phyloP scores from a whole-genome alignment of 1,140 invertebrate species.

The Bombus cullumanus region DNA sequence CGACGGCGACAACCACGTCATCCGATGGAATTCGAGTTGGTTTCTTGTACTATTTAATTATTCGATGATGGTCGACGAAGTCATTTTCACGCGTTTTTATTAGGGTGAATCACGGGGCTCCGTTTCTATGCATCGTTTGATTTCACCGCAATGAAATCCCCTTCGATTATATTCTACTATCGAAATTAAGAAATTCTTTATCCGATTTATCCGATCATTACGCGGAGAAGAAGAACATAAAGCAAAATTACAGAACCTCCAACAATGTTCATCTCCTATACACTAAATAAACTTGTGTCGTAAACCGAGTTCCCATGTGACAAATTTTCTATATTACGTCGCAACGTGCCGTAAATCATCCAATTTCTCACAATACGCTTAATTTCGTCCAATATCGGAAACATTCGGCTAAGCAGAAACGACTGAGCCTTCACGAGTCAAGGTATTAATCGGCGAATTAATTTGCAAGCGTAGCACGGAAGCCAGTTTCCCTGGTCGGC shows the following conservation, averaged over 20 bases:
- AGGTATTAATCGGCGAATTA: constrained; percentile 21
- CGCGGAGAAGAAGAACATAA: too few species aligned
- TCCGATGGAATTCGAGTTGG: too few species aligned
- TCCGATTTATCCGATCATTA: too few species aligned
- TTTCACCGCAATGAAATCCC: too few species aligned
- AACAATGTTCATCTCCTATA: background rate
- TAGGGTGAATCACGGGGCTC: too few species aligned
- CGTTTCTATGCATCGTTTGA: too few species aligned
- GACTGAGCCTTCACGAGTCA: background rate
- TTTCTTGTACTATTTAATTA: too few species aligned
- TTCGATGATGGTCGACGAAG: too few species aligned
- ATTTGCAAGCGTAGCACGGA: constrained; percentile 2
- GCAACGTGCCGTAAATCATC: background rate
- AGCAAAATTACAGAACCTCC: background rate
- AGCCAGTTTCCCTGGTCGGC: background rate
- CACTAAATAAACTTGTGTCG: background rate
- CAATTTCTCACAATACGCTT: background rate
- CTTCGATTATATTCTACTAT: too few species aligned
- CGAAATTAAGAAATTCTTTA: too few species aligned
- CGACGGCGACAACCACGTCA: too few species aligned
- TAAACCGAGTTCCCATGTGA: background rate
- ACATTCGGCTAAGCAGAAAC: background rate
- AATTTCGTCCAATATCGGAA: background rate
- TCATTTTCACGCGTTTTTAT: too few species aligned
- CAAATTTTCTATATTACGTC: background rate